Conservation (phyloP, 2,113 vertebrate species). For the Antechinus stuartii region DNA sequence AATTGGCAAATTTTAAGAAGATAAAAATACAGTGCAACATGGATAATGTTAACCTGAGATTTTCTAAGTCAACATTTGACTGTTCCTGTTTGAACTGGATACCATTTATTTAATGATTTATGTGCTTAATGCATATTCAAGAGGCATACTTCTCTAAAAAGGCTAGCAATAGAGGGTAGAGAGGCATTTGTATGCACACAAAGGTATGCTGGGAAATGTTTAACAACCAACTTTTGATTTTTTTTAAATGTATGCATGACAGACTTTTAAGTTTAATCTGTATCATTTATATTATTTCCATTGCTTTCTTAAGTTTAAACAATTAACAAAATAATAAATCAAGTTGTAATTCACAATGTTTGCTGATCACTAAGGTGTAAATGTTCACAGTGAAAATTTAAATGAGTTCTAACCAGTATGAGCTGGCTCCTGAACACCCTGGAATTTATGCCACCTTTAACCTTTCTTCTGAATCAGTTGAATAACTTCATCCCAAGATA, state of each 20-base stretch:
- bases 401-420: background rate
- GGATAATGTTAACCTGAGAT: background rate
- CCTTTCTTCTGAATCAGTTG: background rate
- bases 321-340: background rate
- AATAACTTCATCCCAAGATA: background rate
- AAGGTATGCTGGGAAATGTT: background rate
- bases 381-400: background rate
- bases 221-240: background rate
- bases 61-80: background rate
- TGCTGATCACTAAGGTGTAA: background rate
- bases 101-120: background rate
- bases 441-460: background rate
- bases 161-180: background rate
- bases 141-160: no score
- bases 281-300: background rate
- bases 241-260: background rate
- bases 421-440: no score
- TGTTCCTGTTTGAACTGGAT: background rate
- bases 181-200: background rate
- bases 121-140: background rate
- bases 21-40: background rate
- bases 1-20: background rate
- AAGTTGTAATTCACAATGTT: background rate
- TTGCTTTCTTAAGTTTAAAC: background rate
- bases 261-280: background rate